These are phyloP conservation scores for Alaudala cheleensis DNA, from an alignment of 2,113 vertebrate species.

Conservation along the genomic window DNA sequence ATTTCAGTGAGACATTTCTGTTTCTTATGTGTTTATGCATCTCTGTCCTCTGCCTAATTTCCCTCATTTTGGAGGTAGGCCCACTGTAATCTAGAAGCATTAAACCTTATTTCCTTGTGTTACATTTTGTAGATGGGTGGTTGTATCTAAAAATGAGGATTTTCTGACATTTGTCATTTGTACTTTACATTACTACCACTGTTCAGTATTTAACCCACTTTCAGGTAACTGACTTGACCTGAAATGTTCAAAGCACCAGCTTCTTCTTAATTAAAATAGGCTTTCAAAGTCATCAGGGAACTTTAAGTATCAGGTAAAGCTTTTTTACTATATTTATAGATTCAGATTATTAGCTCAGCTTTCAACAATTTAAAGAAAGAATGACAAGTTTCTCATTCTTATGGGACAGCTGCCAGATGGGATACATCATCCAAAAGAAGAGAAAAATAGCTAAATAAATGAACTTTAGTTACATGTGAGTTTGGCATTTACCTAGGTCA, in stretches of 20 bases:
- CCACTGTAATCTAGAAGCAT: background rate
- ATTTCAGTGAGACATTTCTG: background rate
- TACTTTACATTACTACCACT: background rate
- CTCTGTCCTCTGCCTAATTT: background rate
- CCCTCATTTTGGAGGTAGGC: background rate
- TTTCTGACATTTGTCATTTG: background rate
- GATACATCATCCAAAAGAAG: background rate
- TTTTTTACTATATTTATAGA: background rate
- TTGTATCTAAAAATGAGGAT: background rate
- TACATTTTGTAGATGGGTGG: background rate
- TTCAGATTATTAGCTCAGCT: background rate
- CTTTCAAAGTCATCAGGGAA: background rate
- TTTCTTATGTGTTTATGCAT: background rate
- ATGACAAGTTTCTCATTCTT: background rate
- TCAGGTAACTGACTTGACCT: background rate
- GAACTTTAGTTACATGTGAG: background rate
- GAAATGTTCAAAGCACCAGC: background rate
- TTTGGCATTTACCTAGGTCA: constrained; percentile 14
- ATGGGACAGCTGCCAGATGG: background rate
- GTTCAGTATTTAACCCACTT: background rate
- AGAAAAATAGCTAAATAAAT: background rate
- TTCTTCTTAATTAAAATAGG: constrained; percentile 14
- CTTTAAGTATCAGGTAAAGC: background rate
- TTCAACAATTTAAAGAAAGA: background rate
- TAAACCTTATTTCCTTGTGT: background rate